Evolutionary conservation across 2,113 vertebrate genomes (phyloP).

Genomic region (Aviceda subcristata): DNA sequence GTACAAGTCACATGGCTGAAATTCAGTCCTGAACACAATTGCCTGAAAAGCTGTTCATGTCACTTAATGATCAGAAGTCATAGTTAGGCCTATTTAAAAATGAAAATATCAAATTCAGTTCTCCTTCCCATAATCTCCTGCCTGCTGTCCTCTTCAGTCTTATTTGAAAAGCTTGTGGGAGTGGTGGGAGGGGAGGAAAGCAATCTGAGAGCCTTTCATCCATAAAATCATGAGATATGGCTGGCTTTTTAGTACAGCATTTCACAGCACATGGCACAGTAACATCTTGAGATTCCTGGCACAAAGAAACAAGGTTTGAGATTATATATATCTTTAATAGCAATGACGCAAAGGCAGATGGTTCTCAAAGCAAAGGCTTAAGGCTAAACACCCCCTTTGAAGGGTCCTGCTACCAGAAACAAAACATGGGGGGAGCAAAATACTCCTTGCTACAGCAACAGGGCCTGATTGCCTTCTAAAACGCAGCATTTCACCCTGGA

Average conservation of each 20-base stretch:
- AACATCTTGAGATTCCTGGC: conserved; percentile 75
- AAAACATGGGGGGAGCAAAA: neutral
- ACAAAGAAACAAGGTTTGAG: conserved; percentile 58
- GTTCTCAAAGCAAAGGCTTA: conserved; percentile 64
- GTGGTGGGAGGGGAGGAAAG: conserved; percentile 58
- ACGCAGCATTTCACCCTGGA: neutral
- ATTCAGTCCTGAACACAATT: neutral
- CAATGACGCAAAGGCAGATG: conserved; percentile 64
- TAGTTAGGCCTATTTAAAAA: conserved; percentile 20
- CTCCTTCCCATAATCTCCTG: conserved; percentile 60
- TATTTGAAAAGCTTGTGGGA: conserved; percentile 65
- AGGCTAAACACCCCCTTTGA: conserved; percentile 42
- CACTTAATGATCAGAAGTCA: conserved; percentile 3
- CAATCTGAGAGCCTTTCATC: conserved; percentile 71
- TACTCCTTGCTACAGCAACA: conserved; percentile 1
- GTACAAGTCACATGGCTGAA: neutral
- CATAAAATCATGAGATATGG: conserved; percentile 64
- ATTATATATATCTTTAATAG: conserved; percentile 67
- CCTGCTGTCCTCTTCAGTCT: conserved; percentile 68
- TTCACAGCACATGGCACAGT: conserved; percentile 76
- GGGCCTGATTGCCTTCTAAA: neutral
- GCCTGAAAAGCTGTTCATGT: neutral
- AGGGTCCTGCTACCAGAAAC: conserved; percentile 49
- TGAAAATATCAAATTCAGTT: conserved; percentile 50
- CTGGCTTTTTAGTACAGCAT: conserved; percentile 70